Evolutionary conservation across 2,888 invertebrate species (phyloP).

Genomic region (Trichogramma dendrolimi): DNA sequence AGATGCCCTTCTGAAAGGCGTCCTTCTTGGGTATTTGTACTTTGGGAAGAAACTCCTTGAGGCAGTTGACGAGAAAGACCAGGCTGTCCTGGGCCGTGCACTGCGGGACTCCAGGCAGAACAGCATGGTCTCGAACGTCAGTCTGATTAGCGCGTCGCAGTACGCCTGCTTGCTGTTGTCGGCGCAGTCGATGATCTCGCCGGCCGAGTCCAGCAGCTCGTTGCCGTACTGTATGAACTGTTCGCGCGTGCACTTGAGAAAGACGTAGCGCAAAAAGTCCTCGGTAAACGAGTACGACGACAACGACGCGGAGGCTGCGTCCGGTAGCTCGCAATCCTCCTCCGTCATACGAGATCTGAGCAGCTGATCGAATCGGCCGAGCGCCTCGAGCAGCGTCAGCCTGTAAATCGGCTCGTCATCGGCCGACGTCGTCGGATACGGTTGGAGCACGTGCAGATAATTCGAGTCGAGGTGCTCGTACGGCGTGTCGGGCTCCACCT

Average conservation of each 20-base stretch:
- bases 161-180: not conserved
- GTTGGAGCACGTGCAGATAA: too few species aligned
- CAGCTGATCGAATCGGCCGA: too few species aligned
- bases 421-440: too few species aligned
- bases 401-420: too few species aligned
- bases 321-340: too few species aligned
- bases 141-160: constrained; percentile 31
- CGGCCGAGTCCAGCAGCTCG: constrained; percentile 23
- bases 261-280: constrained; percentile 29
- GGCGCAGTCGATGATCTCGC: not conserved
- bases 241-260: constrained; percentile 35
- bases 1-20: not conserved
- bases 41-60: constrained; percentile 25
- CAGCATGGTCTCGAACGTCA: constrained; percentile 38
- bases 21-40: constrained; percentile 14
- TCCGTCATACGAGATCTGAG: too few species aligned
- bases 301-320: too few species aligned
- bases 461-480: too few species aligned
- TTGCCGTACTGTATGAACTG: constrained; percentile 36
- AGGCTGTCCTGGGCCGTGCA: constrained; percentile 33
- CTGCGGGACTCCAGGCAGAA: constrained; percentile 37
- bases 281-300: not conserved
- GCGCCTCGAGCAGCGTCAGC: too few species aligned
- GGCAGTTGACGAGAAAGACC: constrained; percentile 34
- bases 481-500: too few species aligned